Base-by-base conservation (phyloP, 2,888 invertebrate genomes). In the Lithophane ornitopus region DNA sequence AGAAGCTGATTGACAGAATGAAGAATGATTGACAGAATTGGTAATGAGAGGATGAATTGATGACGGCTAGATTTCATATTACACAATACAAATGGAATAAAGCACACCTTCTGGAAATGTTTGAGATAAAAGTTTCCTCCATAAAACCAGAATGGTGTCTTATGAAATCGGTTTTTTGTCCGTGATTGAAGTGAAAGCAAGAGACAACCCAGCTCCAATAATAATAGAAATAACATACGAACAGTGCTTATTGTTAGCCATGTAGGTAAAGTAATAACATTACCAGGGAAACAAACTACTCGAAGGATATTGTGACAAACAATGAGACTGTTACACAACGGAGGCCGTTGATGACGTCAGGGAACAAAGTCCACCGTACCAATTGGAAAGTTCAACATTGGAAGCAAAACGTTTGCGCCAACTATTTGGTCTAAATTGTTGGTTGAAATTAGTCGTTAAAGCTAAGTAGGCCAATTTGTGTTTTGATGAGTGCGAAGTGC, bases 301-400 rank as follows among this genome's bases (percentile, higher is more conserved):
- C 62, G 86, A 84, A 90, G 91, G 90, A 90, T 91, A 91, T 91
- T 91, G 89, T 92, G 89, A 90, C 90, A 92, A 92, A 92, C 92
- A 92, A 90, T 88, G 87, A 85, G 75, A 80, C 74, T 81, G 82
- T 85, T 86, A 88, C 85, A 84, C 89, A 91, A 89, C 89, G 81
- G 89, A 88, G 90, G 88, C 87, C 90, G 84, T 81, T 59, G 74
- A 70, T 92, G 93, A 94, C 94, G 92, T 92, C 92, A 93, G 70
- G 73, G 93, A 91, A 80, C 93, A 89, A 92, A 94, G 94, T 94
- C 94, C 92, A 85, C 77, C 70, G 69, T 44, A 88, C 90, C 92
- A 94, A 94, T 93, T 94, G 93, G 93, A 93, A 93, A 94, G 93
- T 93, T 91, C 91, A 93, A 92, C 89, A 86, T 81, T 87, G 76